phyloP scores from a whole-genome alignment of 1,140 invertebrate species.

The Papilio dardanus region DNA sequence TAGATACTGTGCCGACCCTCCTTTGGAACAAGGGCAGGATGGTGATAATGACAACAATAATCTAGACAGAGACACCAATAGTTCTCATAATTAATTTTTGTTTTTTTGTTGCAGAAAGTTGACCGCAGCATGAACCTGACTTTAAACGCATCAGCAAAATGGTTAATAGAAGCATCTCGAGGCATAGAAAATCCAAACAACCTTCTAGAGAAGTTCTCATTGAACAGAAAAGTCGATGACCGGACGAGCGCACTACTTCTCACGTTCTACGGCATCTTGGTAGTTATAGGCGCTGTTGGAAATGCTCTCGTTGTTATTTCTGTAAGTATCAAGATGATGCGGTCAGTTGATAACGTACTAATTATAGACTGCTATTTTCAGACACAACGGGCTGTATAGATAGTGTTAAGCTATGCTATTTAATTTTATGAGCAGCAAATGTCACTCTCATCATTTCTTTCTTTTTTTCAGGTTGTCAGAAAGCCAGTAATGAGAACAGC shows the following conservation, averaged over 20 bases:
- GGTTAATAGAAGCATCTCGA: constrained; percentile 73
- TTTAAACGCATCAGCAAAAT: constrained; percentile 68
- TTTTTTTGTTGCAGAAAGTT: constrained; percentile 65
- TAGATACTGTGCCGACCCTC: too few relatives aligned
- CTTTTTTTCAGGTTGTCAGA: constrained; percentile 83
- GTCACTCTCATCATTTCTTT: too few relatives aligned
- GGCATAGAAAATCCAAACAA: constrained; percentile 79
- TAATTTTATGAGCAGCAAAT: too few relatives aligned
- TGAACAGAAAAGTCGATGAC: constrained; percentile 87
- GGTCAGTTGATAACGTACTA: too few relatives aligned
- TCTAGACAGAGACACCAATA: background rate
- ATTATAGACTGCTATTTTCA: background rate
- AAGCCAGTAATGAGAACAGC: constrained; percentile 93
- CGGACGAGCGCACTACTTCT: constrained; percentile 86
- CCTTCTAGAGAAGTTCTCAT: constrained; percentile 83
- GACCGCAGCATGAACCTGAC: constrained; percentile 70
- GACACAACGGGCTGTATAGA: too few relatives aligned
- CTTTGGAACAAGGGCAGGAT: too few relatives aligned
- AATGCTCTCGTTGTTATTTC: constrained; percentile 92
- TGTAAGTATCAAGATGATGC: constrained; percentile 74
- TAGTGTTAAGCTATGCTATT: too few relatives aligned
- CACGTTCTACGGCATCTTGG: constrained; percentile 87
- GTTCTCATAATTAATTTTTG: background rate
- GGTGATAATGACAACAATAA: too few relatives aligned
- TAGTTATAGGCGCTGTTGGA: constrained; percentile 89